A percentile compares a stretch with the other conserved stretches of the same genome.
These are phyloP conservation scores for Xiphophorus maculatus DNA, from an alignment of 2,113 vertebrate genomes.

Conservation along the genomic window DNA sequence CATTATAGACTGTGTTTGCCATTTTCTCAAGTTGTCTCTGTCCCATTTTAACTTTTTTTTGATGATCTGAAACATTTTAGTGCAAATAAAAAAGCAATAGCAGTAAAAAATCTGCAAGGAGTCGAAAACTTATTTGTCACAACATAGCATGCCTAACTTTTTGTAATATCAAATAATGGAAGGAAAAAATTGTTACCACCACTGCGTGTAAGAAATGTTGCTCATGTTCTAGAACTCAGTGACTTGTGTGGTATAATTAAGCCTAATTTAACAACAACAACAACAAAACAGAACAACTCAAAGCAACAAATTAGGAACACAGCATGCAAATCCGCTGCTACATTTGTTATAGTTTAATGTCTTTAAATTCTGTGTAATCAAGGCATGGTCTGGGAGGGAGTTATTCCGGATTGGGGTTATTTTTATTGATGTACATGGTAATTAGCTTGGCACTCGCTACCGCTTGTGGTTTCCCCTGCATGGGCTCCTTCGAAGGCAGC, in stretches of 20 bases:
- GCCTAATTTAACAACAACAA: slow-evolving; percentile 54
- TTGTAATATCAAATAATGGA: neutral
- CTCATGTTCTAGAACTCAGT: slow-evolving; percentile 32
- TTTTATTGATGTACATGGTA: slow-evolving; percentile 82
- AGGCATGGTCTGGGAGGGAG: slow-evolving; percentile 69
- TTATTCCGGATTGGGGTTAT: slow-evolving; percentile 79
- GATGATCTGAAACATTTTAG: too few species aligned
- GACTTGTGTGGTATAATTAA: slow-evolving; percentile 68
- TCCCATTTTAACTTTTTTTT: too few species aligned
- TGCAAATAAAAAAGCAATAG: neutral
- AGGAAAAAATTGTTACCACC: neutral
- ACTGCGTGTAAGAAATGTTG: slow-evolving; percentile 8
- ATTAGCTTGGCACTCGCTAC: slow-evolving; percentile 79
- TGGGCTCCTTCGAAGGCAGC: slow-evolving; percentile 58
- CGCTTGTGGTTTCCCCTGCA: slow-evolving; percentile 80
- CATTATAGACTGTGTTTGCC: too few species aligned
- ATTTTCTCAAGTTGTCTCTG: too few species aligned
- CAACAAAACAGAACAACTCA: slow-evolving; percentile 53
- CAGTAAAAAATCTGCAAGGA: too few species aligned
- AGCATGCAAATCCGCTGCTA: slow-evolving; percentile 62
- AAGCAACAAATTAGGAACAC: slow-evolving; percentile 60
- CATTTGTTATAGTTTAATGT: slow-evolving; percentile 74
- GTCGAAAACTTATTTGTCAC: too few species aligned
- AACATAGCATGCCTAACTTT: neutral
- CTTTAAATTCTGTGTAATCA: slow-evolving; percentile 79